phyloP scores from a whole-genome alignment of 2,888 invertebrate species.

The Fragum whitleyi region DNA sequence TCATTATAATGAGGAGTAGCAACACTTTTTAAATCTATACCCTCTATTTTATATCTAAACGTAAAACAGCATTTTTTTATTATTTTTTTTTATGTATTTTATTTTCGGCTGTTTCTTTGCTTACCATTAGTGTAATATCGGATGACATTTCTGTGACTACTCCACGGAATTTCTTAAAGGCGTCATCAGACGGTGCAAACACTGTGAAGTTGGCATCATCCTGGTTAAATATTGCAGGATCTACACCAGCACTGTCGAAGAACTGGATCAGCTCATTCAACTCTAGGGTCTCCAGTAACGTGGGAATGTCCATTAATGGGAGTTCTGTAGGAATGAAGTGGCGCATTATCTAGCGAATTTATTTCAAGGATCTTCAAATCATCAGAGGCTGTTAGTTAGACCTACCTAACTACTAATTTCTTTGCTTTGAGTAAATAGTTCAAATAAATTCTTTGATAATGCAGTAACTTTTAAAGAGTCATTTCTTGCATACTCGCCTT shows the following conservation, averaged over 20 bases:
- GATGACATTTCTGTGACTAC: conserved; percentile 29
- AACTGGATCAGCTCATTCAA: conserved; percentile 40
- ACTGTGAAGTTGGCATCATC: conserved; percentile 80
- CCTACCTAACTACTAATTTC: neutral
- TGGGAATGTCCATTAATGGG: conserved; percentile 29
- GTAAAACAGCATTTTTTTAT: no score
- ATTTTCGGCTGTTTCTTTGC: no score
- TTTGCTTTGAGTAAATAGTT: neutral
- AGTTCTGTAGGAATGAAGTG: conserved; percentile 35
- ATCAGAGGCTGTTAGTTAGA: no score
- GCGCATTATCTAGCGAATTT: no score
- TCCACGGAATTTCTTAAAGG: conserved; percentile 73
- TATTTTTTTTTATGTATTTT: no score
- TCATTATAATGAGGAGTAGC: no score
- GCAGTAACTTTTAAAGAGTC: no score
- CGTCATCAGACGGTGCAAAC: conserved; percentile 76
- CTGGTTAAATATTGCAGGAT: conserved; percentile 86
- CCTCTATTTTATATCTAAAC: no score
- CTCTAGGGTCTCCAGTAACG: conserved; percentile 38
- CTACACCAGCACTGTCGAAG: conserved; percentile 82
- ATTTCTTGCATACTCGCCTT: no score
- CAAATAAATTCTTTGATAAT: neutral
- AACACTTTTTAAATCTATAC: no score
- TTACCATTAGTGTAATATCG: conserved; percentile 52
- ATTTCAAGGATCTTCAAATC: no score